Evolutionary conservation across 2,888 invertebrate genomes (phyloP), one percentile per base, ranked within the genome.

Genomic region (Callyntrura guangdongensis): DNA sequence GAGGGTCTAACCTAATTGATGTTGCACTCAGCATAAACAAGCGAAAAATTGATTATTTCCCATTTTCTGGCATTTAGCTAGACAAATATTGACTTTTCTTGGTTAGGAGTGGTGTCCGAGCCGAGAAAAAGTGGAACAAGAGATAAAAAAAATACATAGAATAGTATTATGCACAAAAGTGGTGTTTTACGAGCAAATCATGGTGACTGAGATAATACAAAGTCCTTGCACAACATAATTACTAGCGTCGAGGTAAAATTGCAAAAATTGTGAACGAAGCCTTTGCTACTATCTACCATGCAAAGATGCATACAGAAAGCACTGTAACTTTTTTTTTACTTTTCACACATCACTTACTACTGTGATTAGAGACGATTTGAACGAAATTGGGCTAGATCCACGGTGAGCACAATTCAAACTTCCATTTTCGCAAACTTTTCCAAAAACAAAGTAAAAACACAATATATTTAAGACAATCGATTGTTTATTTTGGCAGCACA

Each of bases 51-150:
- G 36, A 72, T 72, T 47, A 4, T 20, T 74, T 74, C 17, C 22
- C 74, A 47, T 49, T 49, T 74, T 47, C 22, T 74, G 74, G 20
- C 74, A 74, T 74, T 49, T 74, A 49, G 20, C 74, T 74, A 74
- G 1, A 47, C 12, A 74, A 74, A 74, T 74, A 74, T 74, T 74
- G 47, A 74, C 74, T 49, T 22, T 74, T 9, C 74, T 74, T 74
- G 47, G 47, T 17, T 74, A 47, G 17, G 74, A 49, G 72, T 17
- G 36, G 67, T 27, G 67, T 53, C 2, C 53, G 11, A 53, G 27
- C 27, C 12, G 27, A 72, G 74, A 74, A 49, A 72, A 74, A 74
- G 74, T 74, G 22, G 74, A 47, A 74, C 74, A 74, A 74, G 17
- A 49, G 45, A 72, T 72, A 45, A 67, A 67, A 67, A 1, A 67